Evolutionary conservation across 1,140 invertebrate species (phyloP), one percentile per base, ranked within the genome.

Genomic region (Drosophila neocordata): DNA sequence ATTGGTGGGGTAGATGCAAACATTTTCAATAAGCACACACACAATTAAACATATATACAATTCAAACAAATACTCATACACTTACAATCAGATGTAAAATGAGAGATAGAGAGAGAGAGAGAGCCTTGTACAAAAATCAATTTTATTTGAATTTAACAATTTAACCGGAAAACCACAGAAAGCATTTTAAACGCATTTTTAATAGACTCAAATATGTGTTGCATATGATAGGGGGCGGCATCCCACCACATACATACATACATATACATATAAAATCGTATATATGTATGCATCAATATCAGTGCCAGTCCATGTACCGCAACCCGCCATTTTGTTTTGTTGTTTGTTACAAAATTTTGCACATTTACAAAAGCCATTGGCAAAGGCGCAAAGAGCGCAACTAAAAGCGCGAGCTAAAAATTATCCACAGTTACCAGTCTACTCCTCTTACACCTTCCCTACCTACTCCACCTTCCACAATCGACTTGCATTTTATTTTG

Each of bases 161-260:
- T 91, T 87, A 89, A 90, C 89, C 89, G 69, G 75, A 83, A 90
- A 90, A 90, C 89, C 89, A 90, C 89, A 91, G 84, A 87, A 90
- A 91, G 71, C 77, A 91, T 91, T 89, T 91, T 89, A 91, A 91
- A 91, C 89, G 89, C 85, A 91, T 91, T 91, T 91, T 91, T 91
- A 91, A 91, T 91, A 87, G 89, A 91, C 89, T 91, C 89, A 89
- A 91, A 91, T 79, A 91, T 91, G 89, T 91, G 89, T 77, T 78
- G 78, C 74, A 87, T 83, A 88, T 82, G 88, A 85, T 74, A 78
- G 74, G 82, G 78, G 65, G 72, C 27, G 35, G 13, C 53, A 56
- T 18, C 15, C 27, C 12, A 27, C 22, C 22, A 13, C 8, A 20
- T 34, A n/a, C n/a, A n/a, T n/a, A n/a, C n/a, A n/a, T n/a, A n/a